Evolutionary conservation across 23 tunicate genomes (phyloP).

Genomic region (Phallusia fumigata): DNA sequence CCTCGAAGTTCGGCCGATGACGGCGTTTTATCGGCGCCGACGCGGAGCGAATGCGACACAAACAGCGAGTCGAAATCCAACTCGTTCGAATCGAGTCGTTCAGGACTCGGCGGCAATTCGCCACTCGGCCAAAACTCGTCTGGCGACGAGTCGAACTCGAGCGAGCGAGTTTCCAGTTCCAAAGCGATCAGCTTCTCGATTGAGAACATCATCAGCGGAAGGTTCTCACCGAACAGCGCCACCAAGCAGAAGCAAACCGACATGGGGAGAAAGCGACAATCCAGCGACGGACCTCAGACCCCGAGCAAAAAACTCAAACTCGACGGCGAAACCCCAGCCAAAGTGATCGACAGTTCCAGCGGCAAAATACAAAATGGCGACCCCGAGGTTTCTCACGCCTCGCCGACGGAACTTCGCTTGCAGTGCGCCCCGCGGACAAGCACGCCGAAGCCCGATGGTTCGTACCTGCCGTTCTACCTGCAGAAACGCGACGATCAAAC

Average conservation of each 20-base stretch:
- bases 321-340: background rate
- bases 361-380: slow-evolving; percentile 8
- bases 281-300: background rate
- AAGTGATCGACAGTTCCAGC: background rate
- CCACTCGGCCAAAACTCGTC: background rate
- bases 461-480: background rate
- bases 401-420: background rate
- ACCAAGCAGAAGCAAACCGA: background rate
- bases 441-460: background rate
- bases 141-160: background rate
- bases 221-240: slow-evolving; percentile 8
- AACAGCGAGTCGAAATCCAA: background rate
- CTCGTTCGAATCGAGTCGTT: background rate
- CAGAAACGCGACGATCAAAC: too few relatives aligned
- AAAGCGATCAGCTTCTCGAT: slow-evolving; percentile 11
- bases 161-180: background rate
- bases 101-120: background rate
- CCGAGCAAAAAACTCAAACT: slow-evolving; percentile 10
- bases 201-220: slow-evolving; percentile 20
- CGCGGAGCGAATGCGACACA: background rate
- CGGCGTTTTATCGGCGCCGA: background rate
- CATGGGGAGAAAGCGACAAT: background rate
- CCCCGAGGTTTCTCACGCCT: too few relatives aligned
- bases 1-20: background rate
- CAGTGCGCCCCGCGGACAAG: background rate